A percentile compares a stretch with the other conserved stretches of the same genome.
Conservation (phyloP, 2,888 invertebrate species). For the Charanyca ferruginea region DNA sequence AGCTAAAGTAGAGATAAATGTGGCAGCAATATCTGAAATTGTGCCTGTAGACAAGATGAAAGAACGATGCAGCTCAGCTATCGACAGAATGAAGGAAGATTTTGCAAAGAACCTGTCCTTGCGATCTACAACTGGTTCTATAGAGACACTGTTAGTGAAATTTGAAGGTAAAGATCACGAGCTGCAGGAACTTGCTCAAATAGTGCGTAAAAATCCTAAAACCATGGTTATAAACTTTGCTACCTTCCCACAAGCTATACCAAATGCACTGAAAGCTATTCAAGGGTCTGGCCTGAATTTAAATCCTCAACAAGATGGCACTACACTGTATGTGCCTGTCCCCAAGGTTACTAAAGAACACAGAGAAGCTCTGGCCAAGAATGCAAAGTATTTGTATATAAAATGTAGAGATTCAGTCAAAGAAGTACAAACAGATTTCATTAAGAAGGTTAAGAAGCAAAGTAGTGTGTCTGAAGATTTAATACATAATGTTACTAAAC, state of each 20-base stretch:
- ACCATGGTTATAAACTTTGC: conserved; percentile 96
- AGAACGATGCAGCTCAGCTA: conserved; percentile 92
- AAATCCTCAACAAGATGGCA: conserved; percentile 98
- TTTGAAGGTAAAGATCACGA: conserved; percentile 95
- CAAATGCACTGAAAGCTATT: conserved; percentile 94
- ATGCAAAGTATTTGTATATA: conserved; percentile 95
- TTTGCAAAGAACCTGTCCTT: conserved; percentile 95
- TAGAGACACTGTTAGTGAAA: conserved; percentile 94
- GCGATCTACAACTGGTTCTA: conserved; percentile 95
- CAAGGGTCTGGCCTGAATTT: conserved; percentile 96
- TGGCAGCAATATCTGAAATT: conserved; percentile 93
- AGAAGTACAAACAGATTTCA: conserved; percentile 94
- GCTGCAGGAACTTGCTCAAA: conserved; percentile 97
- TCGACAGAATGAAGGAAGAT: conserved; percentile 95
- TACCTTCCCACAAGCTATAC: conserved; percentile 96
- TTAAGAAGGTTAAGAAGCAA: conserved; percentile 94
- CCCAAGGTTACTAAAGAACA: conserved; percentile 98
- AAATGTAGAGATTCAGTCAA: conserved; percentile 95
- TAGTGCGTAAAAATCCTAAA: conserved; percentile 96
- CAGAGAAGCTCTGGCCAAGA: conserved; percentile 96
- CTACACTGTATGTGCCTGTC: conserved; percentile 96
- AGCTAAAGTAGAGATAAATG: conserved; percentile 93
- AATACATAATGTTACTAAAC: conserved; percentile 92
- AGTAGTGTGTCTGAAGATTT: conserved; percentile 94
- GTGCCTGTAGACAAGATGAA: conserved; percentile 93